phyloP scores from a whole-genome alignment of 2,888 invertebrate species.

The Lydus trimaculatus region DNA sequence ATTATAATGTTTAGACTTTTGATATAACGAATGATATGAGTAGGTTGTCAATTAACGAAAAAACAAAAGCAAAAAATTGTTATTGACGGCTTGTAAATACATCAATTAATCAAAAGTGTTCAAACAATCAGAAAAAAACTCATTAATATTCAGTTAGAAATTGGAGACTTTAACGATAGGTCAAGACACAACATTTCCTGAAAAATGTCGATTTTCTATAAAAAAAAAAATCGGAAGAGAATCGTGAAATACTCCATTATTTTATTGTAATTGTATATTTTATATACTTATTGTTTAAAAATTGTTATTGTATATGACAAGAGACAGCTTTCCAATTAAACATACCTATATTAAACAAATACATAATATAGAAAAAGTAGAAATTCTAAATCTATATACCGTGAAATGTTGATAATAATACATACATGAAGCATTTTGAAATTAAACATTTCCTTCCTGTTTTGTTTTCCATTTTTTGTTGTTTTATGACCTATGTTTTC shows the following conservation, averaged over 20 bases:
- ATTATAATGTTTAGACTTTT: no score
- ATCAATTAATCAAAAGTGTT: not conserved
- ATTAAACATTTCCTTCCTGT: constrained; percentile 1
- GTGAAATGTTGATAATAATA: not conserved
- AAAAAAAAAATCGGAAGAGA: not conserved
- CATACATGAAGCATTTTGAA: not conserved
- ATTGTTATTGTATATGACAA: not conserved
- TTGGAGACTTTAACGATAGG: not conserved
- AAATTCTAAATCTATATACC: not conserved
- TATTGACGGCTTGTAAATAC: not conserved
- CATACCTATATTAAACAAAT: not conserved
- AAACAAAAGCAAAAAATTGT: not conserved
- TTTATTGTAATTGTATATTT: not conserved
- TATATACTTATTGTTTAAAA: not conserved
- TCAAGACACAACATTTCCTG: not conserved
- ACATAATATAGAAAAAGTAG: not conserved
- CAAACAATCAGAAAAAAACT: not conserved
- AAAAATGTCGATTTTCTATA: no score
- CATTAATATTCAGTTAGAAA: not conserved
- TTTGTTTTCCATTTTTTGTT: not conserved
- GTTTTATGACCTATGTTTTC: not conserved
- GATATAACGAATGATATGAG: no score
- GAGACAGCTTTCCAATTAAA: not conserved
- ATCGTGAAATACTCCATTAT: not conserved
- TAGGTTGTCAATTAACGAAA: no score